phyloP scores from a whole-genome alignment of 2,113 vertebrate genomes.

The Emydocephalus ijimae region DNA sequence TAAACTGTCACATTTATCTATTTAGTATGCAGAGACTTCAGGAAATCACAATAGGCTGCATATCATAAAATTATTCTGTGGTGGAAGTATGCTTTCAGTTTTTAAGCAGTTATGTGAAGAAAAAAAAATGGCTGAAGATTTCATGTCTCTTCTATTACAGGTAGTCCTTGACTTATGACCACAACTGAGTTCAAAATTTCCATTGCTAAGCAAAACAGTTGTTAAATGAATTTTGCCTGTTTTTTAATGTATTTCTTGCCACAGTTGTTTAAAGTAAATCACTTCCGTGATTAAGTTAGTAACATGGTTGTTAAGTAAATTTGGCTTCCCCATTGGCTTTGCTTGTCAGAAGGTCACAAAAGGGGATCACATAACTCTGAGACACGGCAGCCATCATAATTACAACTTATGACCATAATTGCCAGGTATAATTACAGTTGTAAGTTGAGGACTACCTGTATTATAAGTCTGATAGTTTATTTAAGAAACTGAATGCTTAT shows the following conservation, averaged over 20 bases:
- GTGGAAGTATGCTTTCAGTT: neutral
- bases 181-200: neutral
- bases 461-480: neutral
- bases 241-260: neutral
- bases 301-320: neutral
- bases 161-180: neutral
- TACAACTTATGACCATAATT: neutral
- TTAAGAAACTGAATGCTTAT: neutral
- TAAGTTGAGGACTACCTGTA: neutral
- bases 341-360: neutral
- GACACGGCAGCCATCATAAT: neutral
- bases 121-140: neutral
- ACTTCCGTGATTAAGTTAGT: neutral
- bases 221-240: neutral
- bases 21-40: neutral
- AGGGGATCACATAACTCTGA: neutral
- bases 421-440: neutral
- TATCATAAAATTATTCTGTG: neutral
- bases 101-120: neutral
- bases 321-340: neutral
- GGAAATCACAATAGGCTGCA: neutral
- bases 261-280: neutral
- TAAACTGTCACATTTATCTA: neutral
- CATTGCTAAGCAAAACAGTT: neutral
- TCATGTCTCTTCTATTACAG: neutral